Evolutionary conservation across 2,888 invertebrate genomes (phyloP).

Genomic region (Mantis religiosa): DNA sequence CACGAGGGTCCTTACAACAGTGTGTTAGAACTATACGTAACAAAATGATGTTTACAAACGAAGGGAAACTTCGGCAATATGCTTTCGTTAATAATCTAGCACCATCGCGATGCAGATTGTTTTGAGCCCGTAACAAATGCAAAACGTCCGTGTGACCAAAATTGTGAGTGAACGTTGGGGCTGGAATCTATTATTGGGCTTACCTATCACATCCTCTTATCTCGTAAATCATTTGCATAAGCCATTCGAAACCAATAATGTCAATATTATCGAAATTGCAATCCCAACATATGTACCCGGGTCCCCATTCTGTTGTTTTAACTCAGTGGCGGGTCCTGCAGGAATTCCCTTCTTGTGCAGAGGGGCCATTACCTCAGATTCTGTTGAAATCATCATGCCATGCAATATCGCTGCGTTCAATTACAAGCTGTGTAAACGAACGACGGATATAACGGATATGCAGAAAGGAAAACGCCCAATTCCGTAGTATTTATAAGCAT

Average conservation of each 20-base stretch:
- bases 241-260: slow-evolving; percentile 17
- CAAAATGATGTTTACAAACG: not conserved
- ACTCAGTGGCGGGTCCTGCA: not conserved
- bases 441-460: too few species aligned
- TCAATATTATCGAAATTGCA: slow-evolving; percentile 17
- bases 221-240: slow-evolving; percentile 16
- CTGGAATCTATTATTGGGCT: slow-evolving; percentile 11
- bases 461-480: too few species aligned
- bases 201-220: slow-evolving; percentile 9
- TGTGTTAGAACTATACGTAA: too few species aligned
- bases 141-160: not conserved
- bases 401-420: not conserved
- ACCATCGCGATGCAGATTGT: not conserved
- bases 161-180: not conserved
- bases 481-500: too few species aligned
- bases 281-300: not conserved
- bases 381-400: not conserved
- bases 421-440: not conserved
- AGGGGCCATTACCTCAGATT: not conserved
- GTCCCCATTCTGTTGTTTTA: not conserved
- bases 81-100: not conserved
- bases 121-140: not conserved
- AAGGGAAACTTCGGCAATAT: not conserved
- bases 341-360: not conserved
- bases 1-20: not conserved